Evolutionary conservation across 2,888 invertebrate genomes (phyloP).

Genomic region (Leptothorax acervorum): DNA sequence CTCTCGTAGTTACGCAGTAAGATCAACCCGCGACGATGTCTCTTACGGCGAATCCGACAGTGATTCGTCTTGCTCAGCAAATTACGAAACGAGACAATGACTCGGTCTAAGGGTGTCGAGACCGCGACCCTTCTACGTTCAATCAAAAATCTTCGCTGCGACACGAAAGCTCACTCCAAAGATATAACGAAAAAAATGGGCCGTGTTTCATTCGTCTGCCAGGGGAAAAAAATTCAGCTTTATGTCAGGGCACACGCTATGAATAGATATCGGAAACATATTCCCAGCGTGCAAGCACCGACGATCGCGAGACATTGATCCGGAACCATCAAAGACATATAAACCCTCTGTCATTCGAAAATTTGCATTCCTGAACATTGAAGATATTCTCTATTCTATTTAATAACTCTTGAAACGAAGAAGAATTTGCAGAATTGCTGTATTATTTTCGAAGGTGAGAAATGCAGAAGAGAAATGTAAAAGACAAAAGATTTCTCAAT

Average conservation of each 20-base stretch:
- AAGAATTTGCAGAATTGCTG: background rate
- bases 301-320: conserved; percentile 29
- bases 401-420: background rate
- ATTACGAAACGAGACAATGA: conserved; percentile 32
- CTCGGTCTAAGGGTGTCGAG: background rate
- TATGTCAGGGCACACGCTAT: conserved; percentile 24
- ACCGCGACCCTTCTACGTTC: background rate
- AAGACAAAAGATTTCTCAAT: background rate
- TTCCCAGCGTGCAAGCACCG: conserved; percentile 30
- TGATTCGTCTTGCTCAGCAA: conserved; percentile 31
- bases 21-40: background rate
- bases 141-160: conserved; percentile 10
- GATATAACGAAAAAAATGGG: conserved; percentile 17
- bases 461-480: background rate
- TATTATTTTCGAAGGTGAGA: background rate
- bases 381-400: background rate
- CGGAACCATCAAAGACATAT: background rate
- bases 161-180: background rate
- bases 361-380: conserved; percentile 13
- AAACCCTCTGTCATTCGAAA: background rate
- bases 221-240: conserved; percentile 23
- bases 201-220: background rate
- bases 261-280: conserved; percentile 59
- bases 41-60: background rate
- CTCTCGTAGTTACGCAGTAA: background rate